These are phyloP conservation scores for Thripadectes ignobilis DNA, from an alignment of 2,797 vertebrate species.

Conservation along the genomic window DNA sequence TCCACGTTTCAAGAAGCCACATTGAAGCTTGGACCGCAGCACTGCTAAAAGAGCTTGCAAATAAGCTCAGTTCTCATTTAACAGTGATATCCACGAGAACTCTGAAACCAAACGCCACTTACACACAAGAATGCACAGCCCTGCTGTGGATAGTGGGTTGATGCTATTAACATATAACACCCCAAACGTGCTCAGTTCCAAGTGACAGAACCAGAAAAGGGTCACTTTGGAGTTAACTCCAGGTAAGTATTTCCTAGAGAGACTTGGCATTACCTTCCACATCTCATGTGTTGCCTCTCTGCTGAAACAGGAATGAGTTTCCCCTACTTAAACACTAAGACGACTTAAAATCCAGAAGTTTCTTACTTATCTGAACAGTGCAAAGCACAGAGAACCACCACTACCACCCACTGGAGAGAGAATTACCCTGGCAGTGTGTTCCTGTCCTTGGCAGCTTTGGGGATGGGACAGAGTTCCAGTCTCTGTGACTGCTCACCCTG, in stretches of 20 bases:
- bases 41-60: not conserved
- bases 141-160: not conserved
- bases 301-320: not conserved
- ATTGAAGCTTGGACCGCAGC: not conserved
- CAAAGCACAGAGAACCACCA: not conserved
- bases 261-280: not conserved
- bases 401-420: fast-evolving
- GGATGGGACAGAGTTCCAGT: not conserved
- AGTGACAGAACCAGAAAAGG: not conserved
- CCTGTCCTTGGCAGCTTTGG: not conserved
- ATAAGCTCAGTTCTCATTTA: not conserved
- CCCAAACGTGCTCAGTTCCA: not conserved
- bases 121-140: not conserved
- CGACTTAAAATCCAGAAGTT: not conserved
- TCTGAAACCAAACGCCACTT: not conserved
- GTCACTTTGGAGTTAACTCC: not conserved
- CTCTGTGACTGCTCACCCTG: too few relatives aligned
- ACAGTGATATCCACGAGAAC: not conserved
- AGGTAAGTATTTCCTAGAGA: not conserved
- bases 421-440: not conserved
- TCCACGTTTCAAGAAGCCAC: not conserved
- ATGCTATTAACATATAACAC: fast-evolving
- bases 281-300: not conserved
- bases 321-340: not conserved
- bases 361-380: not conserved